A percentile compares a stretch with the other conserved stretches of the same genome.
phyloP scores from a whole-genome alignment of 2,888 invertebrate species.

The Heteromyza rotundicornis region DNA sequence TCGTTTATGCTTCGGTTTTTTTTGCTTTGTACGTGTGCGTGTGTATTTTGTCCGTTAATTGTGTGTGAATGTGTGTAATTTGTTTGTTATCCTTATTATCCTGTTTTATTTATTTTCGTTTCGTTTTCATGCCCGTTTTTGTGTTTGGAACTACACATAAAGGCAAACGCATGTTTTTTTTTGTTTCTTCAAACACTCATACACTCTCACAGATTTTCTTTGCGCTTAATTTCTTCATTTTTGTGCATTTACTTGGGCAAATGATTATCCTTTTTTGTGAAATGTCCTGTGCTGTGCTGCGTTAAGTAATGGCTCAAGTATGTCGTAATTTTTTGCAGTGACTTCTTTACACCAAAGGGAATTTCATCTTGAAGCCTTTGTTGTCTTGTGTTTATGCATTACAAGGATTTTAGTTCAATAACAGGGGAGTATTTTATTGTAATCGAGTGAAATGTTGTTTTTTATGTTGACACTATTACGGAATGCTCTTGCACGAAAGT shows the following conservation, averaged over 20 bases:
- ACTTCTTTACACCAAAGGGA: background rate
- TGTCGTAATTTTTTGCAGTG: constrained; percentile 27
- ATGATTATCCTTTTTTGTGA: background rate
- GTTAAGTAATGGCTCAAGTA: constrained; percentile 14
- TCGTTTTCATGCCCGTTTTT: background rate
- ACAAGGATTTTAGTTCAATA: no score
- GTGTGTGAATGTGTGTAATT: constrained; percentile 12
- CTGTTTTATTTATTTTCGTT: constrained; percentile 3
- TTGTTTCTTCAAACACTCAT: no score
- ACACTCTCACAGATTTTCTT: background rate
- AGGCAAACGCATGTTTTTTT: background rate
- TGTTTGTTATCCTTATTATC: constrained; percentile 6
- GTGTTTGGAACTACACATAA: background rate
- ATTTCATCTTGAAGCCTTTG: constrained; percentile 41
- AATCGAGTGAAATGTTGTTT: no score
- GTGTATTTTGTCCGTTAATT: background rate
- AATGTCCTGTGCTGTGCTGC: constrained; percentile 9
- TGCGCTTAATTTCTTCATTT: constrained; percentile 1
- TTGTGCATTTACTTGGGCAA: constrained; percentile 1
- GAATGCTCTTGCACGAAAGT: no score
- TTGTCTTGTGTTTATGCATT: background rate
- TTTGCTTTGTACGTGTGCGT: constrained; percentile 4
- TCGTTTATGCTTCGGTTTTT: constrained; percentile 1
- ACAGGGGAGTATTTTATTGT: no score
- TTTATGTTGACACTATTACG: no score